Evolutionary conservation across 2,113 vertebrate genomes (phyloP).

Genomic region (Hyla sarda): DNA sequence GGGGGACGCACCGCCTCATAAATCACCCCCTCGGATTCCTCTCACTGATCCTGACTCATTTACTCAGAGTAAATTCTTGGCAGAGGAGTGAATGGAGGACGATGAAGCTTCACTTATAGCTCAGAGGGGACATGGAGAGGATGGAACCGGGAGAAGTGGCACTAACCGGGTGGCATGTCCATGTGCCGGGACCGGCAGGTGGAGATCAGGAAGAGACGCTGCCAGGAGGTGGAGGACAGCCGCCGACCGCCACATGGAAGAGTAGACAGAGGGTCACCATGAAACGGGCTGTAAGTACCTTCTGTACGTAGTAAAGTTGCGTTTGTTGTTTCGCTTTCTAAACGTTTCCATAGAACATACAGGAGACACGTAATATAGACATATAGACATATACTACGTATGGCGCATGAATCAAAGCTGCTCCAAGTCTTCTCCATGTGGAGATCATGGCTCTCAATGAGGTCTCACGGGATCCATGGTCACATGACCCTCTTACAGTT

Average conservation of each 20-base stretch:
- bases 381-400: too few species aligned
- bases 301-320: neutral
- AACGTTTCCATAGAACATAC: too few species aligned
- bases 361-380: too few species aligned
- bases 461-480: too few species aligned
- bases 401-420: too few species aligned
- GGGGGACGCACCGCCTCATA: constrained; percentile 30
- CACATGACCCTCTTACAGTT: too few species aligned
- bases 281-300: neutral
- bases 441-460: too few species aligned
- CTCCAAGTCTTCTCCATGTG: too few species aligned
- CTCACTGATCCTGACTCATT: neutral
- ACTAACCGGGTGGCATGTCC: neutral
- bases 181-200: neutral
- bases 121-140: neutral
- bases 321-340: neutral
- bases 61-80: neutral
- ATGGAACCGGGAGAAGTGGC: neutral
- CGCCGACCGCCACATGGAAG: neutral
- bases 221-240: neutral
- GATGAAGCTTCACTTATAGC: neutral
- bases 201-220: neutral
- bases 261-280: neutral
- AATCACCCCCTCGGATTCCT: constrained; percentile 12
- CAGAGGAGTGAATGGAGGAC: neutral